Evolutionary conservation across 2,888 invertebrate genomes (phyloP).

Genomic region (Trichopoda pennipes): DNA sequence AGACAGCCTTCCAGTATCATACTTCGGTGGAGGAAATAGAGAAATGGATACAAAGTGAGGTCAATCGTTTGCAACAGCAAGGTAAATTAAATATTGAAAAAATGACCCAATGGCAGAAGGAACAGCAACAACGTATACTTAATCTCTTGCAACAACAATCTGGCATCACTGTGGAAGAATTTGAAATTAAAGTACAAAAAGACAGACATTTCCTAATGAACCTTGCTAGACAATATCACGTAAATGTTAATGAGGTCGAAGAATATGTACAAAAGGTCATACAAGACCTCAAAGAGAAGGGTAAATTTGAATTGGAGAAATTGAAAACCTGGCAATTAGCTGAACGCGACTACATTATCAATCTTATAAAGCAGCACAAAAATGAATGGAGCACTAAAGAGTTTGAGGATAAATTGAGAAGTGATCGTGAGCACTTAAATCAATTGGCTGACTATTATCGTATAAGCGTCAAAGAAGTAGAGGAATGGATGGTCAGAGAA

Average conservation of each 20-base stretch:
- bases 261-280: constrained; percentile 77
- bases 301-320: constrained; percentile 77
- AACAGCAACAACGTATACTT: constrained; percentile 76
- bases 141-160: constrained; percentile 76
- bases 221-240: constrained; percentile 76
- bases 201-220: constrained; percentile 75
- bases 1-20: constrained; percentile 78
- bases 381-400: constrained; percentile 75
- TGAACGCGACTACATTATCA: constrained; percentile 78
- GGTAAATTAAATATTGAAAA: constrained; percentile 77
- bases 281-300: constrained; percentile 75
- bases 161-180: constrained; percentile 76
- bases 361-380: constrained; percentile 74
- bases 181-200: constrained; percentile 76
- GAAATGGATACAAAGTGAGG: constrained; percentile 78
- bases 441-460: constrained; percentile 77
- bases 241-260: constrained; percentile 77
- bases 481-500: constrained; percentile 78
- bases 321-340: constrained; percentile 77
- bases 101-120: constrained; percentile 77
- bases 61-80: constrained; percentile 75
- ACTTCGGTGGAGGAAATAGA: constrained; percentile 79
- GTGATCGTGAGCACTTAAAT: constrained; percentile 76
- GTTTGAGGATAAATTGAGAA: constrained; percentile 76
- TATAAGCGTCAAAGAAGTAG: constrained; percentile 77